Percentiles rank a stretch among this genome's conserved stretches.
phyloP scores from a whole-genome alignment of 2,113 vertebrate genomes.

The Haemorhous mexicanus region DNA sequence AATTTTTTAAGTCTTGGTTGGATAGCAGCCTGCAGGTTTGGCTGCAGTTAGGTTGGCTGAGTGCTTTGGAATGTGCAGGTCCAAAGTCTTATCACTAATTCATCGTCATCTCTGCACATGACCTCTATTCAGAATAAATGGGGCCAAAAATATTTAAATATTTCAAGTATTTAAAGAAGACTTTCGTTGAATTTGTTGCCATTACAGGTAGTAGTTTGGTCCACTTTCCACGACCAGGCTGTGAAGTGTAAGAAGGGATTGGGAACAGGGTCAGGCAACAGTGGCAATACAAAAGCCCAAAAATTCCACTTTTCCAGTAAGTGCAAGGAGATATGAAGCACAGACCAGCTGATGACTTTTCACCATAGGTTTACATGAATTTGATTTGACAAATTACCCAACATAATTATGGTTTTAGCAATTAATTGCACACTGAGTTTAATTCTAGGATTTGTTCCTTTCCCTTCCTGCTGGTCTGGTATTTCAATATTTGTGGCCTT shows the following conservation, averaged over 20 bases:
- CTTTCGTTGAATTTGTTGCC: neutral
- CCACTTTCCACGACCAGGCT: neutral
- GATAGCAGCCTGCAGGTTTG: slow-evolving; percentile 14
- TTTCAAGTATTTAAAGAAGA: neutral
- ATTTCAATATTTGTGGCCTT: neutral
- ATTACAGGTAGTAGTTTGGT: neutral
- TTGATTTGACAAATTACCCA: neutral
- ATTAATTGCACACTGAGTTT: neutral
- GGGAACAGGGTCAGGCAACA: neutral
- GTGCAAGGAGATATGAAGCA: neutral
- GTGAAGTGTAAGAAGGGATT: neutral
- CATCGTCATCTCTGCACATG: neutral
- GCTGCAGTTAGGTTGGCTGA: neutral
- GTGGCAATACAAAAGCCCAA: neutral
- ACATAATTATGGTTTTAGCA: neutral
- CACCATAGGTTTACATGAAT: neutral
- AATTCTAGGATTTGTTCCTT: neutral
- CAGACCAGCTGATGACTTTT: neutral
- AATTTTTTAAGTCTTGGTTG: slow-evolving; percentile 8
- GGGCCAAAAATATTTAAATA: neutral
- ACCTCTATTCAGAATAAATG: neutral
- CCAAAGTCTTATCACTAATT: neutral
- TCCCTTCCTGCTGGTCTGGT: neutral
- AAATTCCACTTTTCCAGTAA: neutral
- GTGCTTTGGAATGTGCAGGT: neutral